Evolutionary conservation across 2,113 vertebrate species (phyloP), one percentile per base, ranked within the genome.

Genomic region (Seriola rivoliana): DNA sequence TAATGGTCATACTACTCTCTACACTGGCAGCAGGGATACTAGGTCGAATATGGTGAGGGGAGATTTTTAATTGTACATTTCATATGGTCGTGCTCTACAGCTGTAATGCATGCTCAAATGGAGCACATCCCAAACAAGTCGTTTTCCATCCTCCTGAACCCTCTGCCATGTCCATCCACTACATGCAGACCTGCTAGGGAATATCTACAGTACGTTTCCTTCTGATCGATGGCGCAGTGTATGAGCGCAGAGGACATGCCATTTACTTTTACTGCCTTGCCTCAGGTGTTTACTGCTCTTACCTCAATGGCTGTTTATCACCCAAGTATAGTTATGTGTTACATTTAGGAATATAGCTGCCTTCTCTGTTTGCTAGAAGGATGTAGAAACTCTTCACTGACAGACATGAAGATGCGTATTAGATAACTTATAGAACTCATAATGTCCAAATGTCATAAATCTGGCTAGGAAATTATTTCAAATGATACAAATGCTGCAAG

Each of bases 241-340:
- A 23, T 75, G 63, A 71, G 34, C 60, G 3, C 48, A 74, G n/a
- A 82, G 63, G 71, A 78, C 77, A 72, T 81, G 57, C 77, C 65
- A 68, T 86, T 89, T 86, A 75, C 62, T 82, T 84, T 86, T 84
- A 86, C 81, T 63, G 73, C 70, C 21, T 75, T 68, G 67, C 63
- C 69, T 79, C 65, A 11, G 46, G 73, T 81, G 75, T 84, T 89
- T 81, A 81, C 73, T 46, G 62, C 65, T 52, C 57, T 69, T 50
- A 67, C 52, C 74, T 77, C 71, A 40, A 25, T 32, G 23, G 70
- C 40, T 78, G 67, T 88, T 84, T 81, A 79, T 84, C 34, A 81
- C 40, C 29, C 55, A 17, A 62, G 40, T 81, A 67, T 71, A 71
- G 48, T 57, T 57, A 71, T 46, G 32, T 17, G 55, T 67, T 78